These are phyloP conservation scores for Nyctibius grandis DNA, from an alignment of 2,797 vertebrate species.

Conservation along the genomic window DNA sequence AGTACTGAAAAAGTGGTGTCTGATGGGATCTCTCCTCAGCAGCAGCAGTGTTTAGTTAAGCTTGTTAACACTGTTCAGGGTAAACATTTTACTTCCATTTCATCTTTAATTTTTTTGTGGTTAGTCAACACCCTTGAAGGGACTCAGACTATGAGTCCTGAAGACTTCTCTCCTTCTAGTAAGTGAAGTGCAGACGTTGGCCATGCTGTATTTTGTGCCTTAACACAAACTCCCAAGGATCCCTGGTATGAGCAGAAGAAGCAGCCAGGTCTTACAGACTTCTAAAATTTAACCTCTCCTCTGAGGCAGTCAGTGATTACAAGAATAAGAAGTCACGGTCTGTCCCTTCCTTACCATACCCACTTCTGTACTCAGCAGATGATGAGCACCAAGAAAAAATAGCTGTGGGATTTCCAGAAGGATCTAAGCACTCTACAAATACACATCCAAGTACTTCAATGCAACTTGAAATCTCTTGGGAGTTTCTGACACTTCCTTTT, in stretches of 20 bases:
- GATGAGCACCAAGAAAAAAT: not conserved
- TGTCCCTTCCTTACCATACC: not conserved
- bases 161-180: not conserved
- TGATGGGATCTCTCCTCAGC: not conserved
- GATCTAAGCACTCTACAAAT: not conserved
- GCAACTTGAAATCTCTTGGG: not conserved
- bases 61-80: not conserved
- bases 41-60: not conserved
- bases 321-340: not conserved
- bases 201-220: not conserved
- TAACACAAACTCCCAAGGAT: not conserved
- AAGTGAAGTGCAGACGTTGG: not conserved
- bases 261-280: not conserved
- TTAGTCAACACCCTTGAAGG: not conserved
- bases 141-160: not conserved
- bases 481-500: not conserved
- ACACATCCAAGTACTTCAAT: not conserved
- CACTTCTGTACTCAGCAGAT: not conserved
- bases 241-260: not conserved
- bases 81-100: not conserved
- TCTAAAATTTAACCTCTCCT: not conserved
- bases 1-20: not conserved
- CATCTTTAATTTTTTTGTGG: not conserved
- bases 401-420: not conserved
- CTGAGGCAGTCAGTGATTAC: not conserved